Evolutionary conservation across 2,888 invertebrate genomes (phyloP), one percentile per base, ranked within the genome.

Genomic region (Lasioglossum leucozonium): DNA sequence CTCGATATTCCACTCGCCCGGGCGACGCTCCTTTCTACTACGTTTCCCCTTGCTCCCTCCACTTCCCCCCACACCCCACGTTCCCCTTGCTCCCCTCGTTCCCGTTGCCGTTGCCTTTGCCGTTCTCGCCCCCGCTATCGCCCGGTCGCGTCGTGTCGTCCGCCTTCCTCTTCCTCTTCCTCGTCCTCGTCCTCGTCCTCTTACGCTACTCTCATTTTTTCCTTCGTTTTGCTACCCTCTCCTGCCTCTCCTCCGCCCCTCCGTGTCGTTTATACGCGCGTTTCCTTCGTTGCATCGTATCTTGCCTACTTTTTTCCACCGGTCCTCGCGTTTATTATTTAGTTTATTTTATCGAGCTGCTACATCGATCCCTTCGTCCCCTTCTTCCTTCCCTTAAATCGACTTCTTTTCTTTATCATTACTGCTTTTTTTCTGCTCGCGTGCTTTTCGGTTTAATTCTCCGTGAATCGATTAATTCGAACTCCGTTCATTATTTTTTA

Each of bases 1-100:
- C 91, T 93, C 93, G 93, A 93, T 93, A 93, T 92, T 91, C 91
- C 90, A 92, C 92, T 93, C 91, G 93, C 93, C 92, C 93, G 93
- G 93, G 92, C 93, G 91, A 93, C 91, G 92, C 91, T 91, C 91
- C 88, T 88, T 89, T 85, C 85, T 84, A 83, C 87, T 82, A 84
- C 87, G 81, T 44, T 69, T 72, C 82, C 75, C 80, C 51, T 79
- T 34, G 72, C 62, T 73, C 55, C 74, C 75, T 47, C 72, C 11
- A 62, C 62, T 72, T 58, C 62, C 72, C 40, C 83, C 44, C 47
- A 67, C 47, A 13, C 26, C 62, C 5, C 16, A 0, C 2, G 26
- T 62, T 62, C 26, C 65, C 65, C 34, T 65, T 22, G 18, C 62
- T 18, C 30, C 62, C 62, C 62, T 30, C 30, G 30, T 30, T 30